phyloP scores from a whole-genome alignment of 2,797 vertebrate species.

The Ptychadena robeensis region DNA sequence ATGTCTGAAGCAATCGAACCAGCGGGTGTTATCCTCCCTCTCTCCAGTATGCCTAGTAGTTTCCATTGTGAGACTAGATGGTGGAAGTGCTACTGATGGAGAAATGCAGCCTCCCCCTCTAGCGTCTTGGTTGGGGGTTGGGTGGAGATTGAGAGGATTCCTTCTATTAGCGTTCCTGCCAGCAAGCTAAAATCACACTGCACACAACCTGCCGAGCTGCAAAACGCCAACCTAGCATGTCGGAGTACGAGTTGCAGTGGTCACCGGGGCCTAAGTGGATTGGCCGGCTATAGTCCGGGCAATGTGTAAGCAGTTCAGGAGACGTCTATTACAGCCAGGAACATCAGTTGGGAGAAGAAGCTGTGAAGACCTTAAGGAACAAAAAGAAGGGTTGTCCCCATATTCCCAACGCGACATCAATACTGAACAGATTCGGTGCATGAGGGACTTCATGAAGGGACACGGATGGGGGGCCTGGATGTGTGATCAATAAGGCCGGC shows the following conservation, averaged over 20 bases:
- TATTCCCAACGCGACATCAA: slow-evolving; percentile 87
- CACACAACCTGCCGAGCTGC: no score
- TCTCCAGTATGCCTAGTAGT: no score
- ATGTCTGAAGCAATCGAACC: no score
- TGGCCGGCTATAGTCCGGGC: slow-evolving; percentile 74
- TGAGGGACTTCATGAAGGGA: slow-evolving; percentile 79
- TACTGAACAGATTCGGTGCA: slow-evolving; percentile 75
- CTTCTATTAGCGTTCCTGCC: neutral
- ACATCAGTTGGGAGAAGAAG: slow-evolving; percentile 76
- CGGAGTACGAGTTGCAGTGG: slow-evolving; percentile 72
- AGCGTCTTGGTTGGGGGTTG: no score
- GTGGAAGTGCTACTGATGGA: no score
- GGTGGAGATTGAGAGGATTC: no score
- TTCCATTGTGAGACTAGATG: no score
- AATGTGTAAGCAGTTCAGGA: slow-evolving; percentile 73
- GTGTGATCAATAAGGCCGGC: slow-evolving; percentile 90
- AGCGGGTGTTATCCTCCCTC: no score
- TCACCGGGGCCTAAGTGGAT: slow-evolving; percentile 77
- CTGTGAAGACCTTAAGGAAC: slow-evolving; percentile 77
- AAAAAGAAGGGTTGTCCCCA: slow-evolving; percentile 75
- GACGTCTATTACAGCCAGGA: slow-evolving; percentile 82
- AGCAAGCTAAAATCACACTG: neutral
- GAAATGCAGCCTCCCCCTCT: no score
- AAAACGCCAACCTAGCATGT: no score
- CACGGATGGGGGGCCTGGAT: slow-evolving; percentile 81